Conservation (phyloP, 92 coral and sea anemone genomes). For the Blastomussa wellsi region DNA sequence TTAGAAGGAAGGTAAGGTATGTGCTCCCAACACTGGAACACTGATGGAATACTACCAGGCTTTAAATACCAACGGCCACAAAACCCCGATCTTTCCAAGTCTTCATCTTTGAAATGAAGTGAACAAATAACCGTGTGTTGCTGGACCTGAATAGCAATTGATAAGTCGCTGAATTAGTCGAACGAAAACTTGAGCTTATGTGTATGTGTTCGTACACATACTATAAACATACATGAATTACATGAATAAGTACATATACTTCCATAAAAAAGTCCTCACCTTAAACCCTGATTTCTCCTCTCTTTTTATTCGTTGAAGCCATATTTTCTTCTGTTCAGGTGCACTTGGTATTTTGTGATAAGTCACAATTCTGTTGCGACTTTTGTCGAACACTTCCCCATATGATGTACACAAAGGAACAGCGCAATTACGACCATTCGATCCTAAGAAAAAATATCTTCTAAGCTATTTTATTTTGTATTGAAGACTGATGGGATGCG, state of each 20-base stretch:
- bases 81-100: constrained; percentile 41
- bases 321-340: not conserved
- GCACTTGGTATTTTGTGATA: constrained; percentile 28
- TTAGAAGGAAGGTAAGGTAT: constrained; percentile 32
- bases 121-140: constrained; percentile 42
- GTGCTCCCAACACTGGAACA: constrained; percentile 55
- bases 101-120: constrained; percentile 39
- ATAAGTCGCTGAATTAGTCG: too few species aligned
- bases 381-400: not conserved
- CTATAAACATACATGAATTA: too few species aligned
- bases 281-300: not conserved
- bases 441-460: not conserved
- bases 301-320: not conserved
- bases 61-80: constrained; percentile 31
- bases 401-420: constrained; percentile 3
- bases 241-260: not conserved
- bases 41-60: constrained; percentile 38
- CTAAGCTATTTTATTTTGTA: not conserved
- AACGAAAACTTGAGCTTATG: too few species aligned
- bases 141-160: too few species aligned
- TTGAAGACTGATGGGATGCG: not conserved
- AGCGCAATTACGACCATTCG: constrained; percentile 25
- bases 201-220: too few species aligned
- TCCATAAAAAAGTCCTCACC: not conserved
- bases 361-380: constrained; percentile 3